These are phyloP conservation scores for Ariopsis seemanni DNA, from an alignment of 2,113 vertebrate genomes.

Conservation along the genomic window DNA sequence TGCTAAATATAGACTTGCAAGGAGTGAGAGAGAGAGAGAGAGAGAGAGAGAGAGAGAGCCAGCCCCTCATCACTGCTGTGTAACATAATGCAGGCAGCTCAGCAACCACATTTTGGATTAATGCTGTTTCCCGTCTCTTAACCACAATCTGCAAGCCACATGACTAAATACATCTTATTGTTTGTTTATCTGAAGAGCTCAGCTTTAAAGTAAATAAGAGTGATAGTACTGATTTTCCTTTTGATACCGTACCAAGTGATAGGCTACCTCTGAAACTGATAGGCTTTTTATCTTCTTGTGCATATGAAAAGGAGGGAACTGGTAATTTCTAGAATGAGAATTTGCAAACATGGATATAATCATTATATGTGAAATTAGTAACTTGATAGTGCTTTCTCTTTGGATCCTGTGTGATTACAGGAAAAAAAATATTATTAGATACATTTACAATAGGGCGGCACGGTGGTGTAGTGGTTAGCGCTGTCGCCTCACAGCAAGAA, in stretches of 20 bases:
- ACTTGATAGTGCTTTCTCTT: neutral
- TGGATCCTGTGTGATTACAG: neutral
- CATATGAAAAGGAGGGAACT: neutral
- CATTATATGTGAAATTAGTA: neutral
- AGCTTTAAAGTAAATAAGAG: neutral
- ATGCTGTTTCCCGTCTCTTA: neutral
- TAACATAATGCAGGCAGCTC: neutral
- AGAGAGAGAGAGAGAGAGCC: neutral
- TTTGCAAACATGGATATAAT: neutral
- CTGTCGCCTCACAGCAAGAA: too few relatives aligned
- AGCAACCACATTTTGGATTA: neutral
- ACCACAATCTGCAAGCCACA: neutral
- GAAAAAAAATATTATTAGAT: neutral
- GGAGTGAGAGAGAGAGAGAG: conserved; percentile 3
- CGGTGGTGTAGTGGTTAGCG: too few relatives aligned
- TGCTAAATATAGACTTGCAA: conserved; percentile 12
- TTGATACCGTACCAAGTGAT: neutral
- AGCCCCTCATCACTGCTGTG: neutral
- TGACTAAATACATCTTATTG: neutral
- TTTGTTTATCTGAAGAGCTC: neutral
- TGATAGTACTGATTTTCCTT: neutral
- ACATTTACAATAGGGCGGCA: neutral
- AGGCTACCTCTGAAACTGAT: neutral
- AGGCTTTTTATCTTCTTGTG: neutral
- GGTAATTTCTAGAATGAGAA: neutral